Base-by-base conservation (phyloP, 1,140 invertebrate species). In the Campoletis sonorensis region DNA sequence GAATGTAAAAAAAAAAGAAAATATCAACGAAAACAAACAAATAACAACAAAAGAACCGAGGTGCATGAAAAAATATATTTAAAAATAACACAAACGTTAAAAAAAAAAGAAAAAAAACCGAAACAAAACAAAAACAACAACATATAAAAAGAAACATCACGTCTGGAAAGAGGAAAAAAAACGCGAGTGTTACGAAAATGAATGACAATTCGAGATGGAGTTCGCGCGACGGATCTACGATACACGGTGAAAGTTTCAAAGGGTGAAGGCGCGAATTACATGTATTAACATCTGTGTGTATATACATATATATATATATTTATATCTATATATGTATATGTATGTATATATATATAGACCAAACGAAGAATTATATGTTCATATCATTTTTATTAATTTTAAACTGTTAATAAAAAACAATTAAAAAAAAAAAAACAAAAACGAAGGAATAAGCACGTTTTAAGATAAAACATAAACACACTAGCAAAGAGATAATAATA, bases 391-490 rank as follows among this genome's bases (percentile, higher is more conserved):
- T 30, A 33, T 27, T 27, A 33, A 37, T 70, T 70, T 70, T 37
- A 13, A 45, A 45, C 8, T 45, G 40, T 45, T 45, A 13, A 11
- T 45, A 30, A 70, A 70, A 27, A 70, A 70, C 33, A 70, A 58
- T 4, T 1, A 58, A 58, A n/a, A 21, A 54, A 54, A n/a, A 58
- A 58, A 58, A 58, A 58, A 70, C 27, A 21, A 73, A 75, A 75
- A 10, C 37, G 40, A 23, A 58, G 54, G 21, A 58, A 58, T n/a
- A 18, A 23, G 21, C 18, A 58, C n/a, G 37, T 18, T 51, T 64
- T 30, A 79, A 64, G 78, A 67, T 68, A 81, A 77, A 82, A 83
- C 73, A 81, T 79, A 84, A 81, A 82, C 81, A 80, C 76, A 80
- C 81, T 78, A 79, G 81, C 64, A 82, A 77, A 80, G 68, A 77